Evolutionary conservation across 2,797 vertebrate species (phyloP).

Genomic region (Rallus crepitans): DNA sequence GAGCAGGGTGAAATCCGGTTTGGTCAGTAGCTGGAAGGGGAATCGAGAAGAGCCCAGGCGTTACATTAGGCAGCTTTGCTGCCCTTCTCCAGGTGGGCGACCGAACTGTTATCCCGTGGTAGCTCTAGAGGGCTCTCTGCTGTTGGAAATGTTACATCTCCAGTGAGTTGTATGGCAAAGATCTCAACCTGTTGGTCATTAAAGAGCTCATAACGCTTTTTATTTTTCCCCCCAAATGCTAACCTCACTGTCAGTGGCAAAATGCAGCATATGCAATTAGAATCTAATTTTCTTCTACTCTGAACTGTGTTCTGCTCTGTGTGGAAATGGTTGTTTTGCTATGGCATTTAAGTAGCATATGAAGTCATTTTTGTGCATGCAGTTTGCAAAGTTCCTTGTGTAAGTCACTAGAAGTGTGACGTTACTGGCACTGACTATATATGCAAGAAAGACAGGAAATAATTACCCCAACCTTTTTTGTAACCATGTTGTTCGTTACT

Average conservation of each 20-base stretch:
- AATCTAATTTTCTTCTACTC: background rate
- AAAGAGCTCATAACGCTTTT: background rate
- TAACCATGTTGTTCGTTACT: background rate
- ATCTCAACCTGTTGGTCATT: slow-evolving; percentile 33
- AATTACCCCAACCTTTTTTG: background rate
- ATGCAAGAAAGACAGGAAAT: background rate
- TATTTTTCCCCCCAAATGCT: background rate
- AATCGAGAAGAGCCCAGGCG: rapidly evolving
- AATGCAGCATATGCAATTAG: slow-evolving; percentile 30
- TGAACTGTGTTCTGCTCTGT: background rate
- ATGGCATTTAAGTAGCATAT: background rate
- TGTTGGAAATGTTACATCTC: slow-evolving; percentile 51
- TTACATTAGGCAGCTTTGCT: background rate
- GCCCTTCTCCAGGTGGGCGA: background rate
- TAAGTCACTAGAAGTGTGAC: background rate
- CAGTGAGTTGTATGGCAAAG: background rate
- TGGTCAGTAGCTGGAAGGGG: background rate
- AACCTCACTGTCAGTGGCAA: background rate
- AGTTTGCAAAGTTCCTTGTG: background rate
- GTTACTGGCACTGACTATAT: background rate
- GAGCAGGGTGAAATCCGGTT: background rate
- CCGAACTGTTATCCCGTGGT: slow-evolving; percentile 9
- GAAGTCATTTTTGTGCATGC: background rate
- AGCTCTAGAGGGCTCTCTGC: slow-evolving; percentile 73
- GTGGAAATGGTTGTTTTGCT: background rate